Conservation (phyloP, 2,888 invertebrate species). For the Nemoura dubitans region DNA sequence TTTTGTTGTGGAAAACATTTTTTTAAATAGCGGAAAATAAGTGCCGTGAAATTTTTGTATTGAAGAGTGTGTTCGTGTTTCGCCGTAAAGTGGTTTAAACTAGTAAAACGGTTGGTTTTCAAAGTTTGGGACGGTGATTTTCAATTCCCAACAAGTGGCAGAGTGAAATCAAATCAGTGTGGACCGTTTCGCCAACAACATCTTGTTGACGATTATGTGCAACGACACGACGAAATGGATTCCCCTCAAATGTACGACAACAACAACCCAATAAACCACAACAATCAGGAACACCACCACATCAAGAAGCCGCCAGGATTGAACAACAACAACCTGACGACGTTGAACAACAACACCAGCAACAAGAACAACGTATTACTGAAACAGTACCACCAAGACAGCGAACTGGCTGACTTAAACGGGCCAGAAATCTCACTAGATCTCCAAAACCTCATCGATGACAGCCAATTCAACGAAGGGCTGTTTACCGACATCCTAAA, state of each 20-base stretch:
- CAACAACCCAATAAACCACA: conserved; percentile 62
- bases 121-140: conserved; percentile 47
- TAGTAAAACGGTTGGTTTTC: conserved; percentile 47
- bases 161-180: background rate
- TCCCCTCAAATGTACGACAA: conserved; percentile 89
- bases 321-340: conserved; percentile 56
- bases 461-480: conserved; percentile 86
- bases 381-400: conserved; percentile 72
- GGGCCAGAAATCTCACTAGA: conserved; percentile 93
- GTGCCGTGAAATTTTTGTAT: no score
- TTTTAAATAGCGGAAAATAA: background rate
- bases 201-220: conserved; percentile 47
- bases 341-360: conserved; percentile 50
- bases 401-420: conserved; percentile 87
- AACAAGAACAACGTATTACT: conserved; percentile 61
- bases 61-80: conserved; percentile 2
- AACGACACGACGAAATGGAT: conserved; percentile 66
- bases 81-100: conserved; percentile 21
- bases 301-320: conserved; percentile 60
- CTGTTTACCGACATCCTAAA: conserved; percentile 85
- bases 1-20: background rate
- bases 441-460: conserved; percentile 91
- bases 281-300: conserved; percentile 64
- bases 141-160: conserved; percentile 39
- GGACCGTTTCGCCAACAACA: background rate